Conservation (phyloP, 2,888 invertebrate species). For the Pteria penguin region DNA sequence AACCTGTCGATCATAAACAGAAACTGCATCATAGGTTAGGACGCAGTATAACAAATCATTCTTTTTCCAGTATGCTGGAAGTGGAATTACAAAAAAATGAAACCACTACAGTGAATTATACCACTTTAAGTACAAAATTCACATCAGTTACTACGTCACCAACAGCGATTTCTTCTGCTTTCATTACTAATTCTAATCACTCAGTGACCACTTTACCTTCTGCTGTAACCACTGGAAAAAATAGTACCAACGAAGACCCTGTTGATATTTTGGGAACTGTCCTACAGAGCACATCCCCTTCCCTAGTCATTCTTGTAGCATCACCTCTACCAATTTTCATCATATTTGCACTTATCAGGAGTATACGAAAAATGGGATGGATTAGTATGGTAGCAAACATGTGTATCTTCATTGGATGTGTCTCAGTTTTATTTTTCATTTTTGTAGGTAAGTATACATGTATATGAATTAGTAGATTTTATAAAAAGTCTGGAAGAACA, state of each 20-base stretch:
- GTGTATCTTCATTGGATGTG: slow-evolving; percentile 71
- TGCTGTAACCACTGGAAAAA: neutral
- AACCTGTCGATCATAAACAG: neutral
- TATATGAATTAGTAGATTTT: too few relatives aligned
- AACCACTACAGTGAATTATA: neutral
- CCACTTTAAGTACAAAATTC: neutral
- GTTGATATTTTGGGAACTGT: slow-evolving; percentile 5
- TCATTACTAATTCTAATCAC: neutral
- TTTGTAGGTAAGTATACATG: slow-evolving; percentile 70
- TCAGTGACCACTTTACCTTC: neutral
- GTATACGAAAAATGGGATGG: slow-evolving; percentile 70
- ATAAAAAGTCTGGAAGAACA: too few relatives aligned
- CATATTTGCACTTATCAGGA: slow-evolving; percentile 69
- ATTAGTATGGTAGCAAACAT: slow-evolving; percentile 74
- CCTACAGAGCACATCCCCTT: slow-evolving; percentile 56
- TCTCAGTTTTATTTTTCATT: slow-evolving; percentile 67
- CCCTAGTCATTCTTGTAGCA: slow-evolving; percentile 69
- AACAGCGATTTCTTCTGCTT: neutral
- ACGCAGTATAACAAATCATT: neutral
- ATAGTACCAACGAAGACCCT: neutral
- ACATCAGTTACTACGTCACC: neutral
- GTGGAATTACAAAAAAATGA: too few relatives aligned
- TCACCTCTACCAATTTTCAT: slow-evolving; percentile 74
- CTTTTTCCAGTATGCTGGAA: neutral
- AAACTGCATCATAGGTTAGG: neutral